Evolutionary conservation across 2,888 invertebrate genomes (phyloP).

Genomic region (Exephanes ischioxanthus): DNA sequence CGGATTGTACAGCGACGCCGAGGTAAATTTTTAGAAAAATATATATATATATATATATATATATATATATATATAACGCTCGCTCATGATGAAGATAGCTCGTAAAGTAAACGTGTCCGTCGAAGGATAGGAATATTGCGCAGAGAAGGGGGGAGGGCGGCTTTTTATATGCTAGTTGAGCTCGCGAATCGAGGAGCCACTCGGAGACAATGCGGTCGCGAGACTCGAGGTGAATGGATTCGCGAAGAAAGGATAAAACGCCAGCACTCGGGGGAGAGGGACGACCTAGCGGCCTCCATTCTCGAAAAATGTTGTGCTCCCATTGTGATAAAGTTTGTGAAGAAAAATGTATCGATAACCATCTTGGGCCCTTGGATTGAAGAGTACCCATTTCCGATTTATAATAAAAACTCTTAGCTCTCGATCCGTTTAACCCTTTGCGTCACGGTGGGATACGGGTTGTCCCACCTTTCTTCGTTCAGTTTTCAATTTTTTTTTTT

Average conservation of each 20-base stretch:
- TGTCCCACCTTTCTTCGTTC: no score
- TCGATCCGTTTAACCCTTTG: no score
- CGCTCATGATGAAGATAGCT: conserved; percentile 50
- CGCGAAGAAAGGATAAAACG: conserved; percentile 44
- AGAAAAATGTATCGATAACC: background rate
- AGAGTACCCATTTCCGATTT: no score
- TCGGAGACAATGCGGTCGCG: conserved; percentile 58
- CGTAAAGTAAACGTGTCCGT: conserved; percentile 50
- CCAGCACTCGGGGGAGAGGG: conserved; percentile 50
- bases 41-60: no score
- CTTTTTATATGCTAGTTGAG: conserved; percentile 11
- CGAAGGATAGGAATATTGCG: conserved; percentile 34
- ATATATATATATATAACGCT: conserved; percentile 12
- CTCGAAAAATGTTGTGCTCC: background rate
- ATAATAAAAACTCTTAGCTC: no score
- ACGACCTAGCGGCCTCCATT: conserved; percentile 45
- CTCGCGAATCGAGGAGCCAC: conserved; percentile 53
- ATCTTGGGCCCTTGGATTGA: background rate
- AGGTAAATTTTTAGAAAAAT: conserved; percentile 26
- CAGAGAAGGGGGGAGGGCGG: background rate
- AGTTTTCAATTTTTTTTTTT: no score
- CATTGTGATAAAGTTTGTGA: background rate
- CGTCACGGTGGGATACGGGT: no score
- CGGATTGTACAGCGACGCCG: conserved; percentile 27
- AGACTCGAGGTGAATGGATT: conserved; percentile 61